Conservation (phyloP, 2,888 invertebrate genomes). For the Tenthredo amoena region DNA sequence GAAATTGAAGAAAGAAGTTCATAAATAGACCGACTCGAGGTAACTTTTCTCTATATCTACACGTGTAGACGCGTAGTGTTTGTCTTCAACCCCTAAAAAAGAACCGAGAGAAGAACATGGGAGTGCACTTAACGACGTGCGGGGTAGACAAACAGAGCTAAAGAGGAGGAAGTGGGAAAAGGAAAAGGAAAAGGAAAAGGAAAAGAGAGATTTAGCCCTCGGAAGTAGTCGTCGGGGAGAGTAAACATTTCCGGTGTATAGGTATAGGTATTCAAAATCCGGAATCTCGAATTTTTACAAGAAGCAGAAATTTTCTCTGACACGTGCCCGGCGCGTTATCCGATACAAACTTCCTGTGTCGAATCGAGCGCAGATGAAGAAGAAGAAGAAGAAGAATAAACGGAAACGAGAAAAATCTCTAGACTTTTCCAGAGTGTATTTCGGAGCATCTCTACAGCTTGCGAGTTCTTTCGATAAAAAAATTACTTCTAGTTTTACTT, state of each 20-base stretch:
- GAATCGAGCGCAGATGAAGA: neutral
- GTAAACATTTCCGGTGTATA: constrained; percentile 28
- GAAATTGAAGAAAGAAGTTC: neutral
- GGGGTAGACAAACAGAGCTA: constrained; percentile 5
- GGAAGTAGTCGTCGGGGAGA: constrained; percentile 32
- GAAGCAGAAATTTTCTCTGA: neutral
- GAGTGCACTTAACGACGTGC: neutral
- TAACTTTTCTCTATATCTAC: neutral
- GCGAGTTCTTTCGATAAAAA: neutral
- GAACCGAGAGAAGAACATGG: neutral
- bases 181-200: constrained; percentile 8
- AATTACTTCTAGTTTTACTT: neutral
- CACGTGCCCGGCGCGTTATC: neutral
- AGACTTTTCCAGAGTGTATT: neutral
- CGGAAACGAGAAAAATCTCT: neutral
- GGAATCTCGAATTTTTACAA: neutral
- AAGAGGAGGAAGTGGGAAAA: neutral
- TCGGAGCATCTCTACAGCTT: neutral
- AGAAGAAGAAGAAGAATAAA: neutral
- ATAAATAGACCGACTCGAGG: neutral
- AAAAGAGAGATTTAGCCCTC: constrained; percentile 25
- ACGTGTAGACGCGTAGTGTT: neutral
- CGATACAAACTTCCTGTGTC: constrained; percentile 16
- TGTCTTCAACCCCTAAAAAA: neutral
- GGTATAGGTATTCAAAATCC: constrained; percentile 14